These are phyloP conservation scores for Brachionus manjavacas DNA, from an alignment of 1,140 invertebrate genomes.

Conservation along the genomic window DNA sequence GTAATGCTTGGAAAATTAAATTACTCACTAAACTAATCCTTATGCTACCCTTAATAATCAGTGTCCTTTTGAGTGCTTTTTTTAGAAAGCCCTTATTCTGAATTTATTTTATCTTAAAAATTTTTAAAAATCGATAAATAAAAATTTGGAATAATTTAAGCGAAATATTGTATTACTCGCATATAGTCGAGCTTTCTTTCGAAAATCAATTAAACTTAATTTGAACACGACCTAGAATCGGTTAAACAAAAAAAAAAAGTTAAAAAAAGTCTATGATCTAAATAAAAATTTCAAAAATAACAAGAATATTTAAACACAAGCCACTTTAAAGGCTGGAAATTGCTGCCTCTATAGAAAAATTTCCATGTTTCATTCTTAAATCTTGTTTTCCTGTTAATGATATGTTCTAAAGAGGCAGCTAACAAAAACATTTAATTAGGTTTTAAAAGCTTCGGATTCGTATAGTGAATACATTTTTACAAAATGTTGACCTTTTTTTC, in stretches of 20 bases:
- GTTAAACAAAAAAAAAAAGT: background rate
- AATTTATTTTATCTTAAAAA: background rate
- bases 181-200: background rate
- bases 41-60: background rate
- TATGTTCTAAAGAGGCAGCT: background rate
- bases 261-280: background rate
- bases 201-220: constrained; percentile 20
- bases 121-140: constrained; percentile 19
- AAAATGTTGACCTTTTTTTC: constrained; percentile 4
- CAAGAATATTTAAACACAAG: background rate
- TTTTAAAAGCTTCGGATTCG: background rate
- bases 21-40: background rate
- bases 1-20: background rate
- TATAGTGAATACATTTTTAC: background rate
- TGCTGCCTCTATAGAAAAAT: background rate
- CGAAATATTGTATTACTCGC: background rate
- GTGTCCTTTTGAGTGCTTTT: background rate
- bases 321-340: background rate
- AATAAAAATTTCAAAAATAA: background rate
- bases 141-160: background rate
- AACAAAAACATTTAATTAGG: background rate
- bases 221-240: constrained; percentile 14
- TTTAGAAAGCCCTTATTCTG: background rate
- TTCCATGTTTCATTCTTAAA: background rate
- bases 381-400: constrained; percentile 4